Evolutionary conservation across 1,140 invertebrate species (phyloP).

Genomic region (Pseudomyrmex cubaensis): DNA sequence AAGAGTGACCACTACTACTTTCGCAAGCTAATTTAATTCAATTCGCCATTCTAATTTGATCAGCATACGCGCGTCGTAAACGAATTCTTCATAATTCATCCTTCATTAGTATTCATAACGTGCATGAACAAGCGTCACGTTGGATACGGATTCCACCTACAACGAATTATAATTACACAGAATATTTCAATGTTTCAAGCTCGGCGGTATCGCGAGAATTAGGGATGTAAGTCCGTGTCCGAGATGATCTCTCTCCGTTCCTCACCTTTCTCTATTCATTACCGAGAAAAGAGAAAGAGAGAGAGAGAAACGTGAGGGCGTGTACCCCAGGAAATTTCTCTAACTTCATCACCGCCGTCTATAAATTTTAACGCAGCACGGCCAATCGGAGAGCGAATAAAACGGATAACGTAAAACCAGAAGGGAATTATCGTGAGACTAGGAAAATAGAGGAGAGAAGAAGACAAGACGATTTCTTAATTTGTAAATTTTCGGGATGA

Average conservation of each 20-base stretch:
- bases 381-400: conserved; percentile 32
- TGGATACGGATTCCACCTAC: conserved; percentile 32
- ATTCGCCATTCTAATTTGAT: conserved; percentile 30
- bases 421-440: conserved; percentile 31
- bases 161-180: conserved; percentile 48
- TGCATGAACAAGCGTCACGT: conserved; percentile 1
- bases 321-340: conserved; percentile 42
- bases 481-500: conserved; percentile 23
- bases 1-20: neutral
- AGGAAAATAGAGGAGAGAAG: neutral
- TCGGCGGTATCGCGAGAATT: conserved; percentile 28
- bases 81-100: conserved; percentile 49
- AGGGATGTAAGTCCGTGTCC: conserved; percentile 19
- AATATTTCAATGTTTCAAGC: conserved; percentile 44
- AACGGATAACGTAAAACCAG: conserved; percentile 37
- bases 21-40: conserved; percentile 48
- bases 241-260: neutral
- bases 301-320: neutral
- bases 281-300: neutral
- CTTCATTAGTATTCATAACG: conserved; percentile 41
- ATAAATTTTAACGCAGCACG: conserved; percentile 52
- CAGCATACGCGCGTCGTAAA: conserved; percentile 12
- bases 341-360: conserved; percentile 24
- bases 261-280: conserved; percentile 1
- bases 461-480: neutral